Evolutionary conservation across 2,113 vertebrate species (phyloP).

Genomic region (Sander lucioperca): DNA sequence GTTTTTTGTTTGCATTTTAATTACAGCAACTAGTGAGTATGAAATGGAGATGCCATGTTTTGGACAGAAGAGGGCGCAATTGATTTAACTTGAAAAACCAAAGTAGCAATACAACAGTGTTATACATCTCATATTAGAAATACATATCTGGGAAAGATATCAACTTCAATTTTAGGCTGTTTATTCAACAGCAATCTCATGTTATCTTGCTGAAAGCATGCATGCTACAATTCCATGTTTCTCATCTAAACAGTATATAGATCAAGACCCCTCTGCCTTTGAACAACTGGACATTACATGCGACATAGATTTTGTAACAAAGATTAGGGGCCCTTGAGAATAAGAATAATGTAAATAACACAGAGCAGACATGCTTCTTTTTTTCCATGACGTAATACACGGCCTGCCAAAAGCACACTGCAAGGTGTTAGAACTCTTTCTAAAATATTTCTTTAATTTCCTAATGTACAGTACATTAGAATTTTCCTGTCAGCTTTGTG

Average conservation of each 20-base stretch:
- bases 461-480: slow-evolving; percentile 3
- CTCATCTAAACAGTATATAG: slow-evolving; percentile 19
- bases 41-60: not conserved
- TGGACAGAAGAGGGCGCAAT: slow-evolving; percentile 65
- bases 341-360: slow-evolving; percentile 74
- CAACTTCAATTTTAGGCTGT: not conserved
- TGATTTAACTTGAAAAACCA: not conserved
- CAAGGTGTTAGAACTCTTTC: slow-evolving; percentile 38
- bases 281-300: slow-evolving; percentile 11
- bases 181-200: slow-evolving; percentile 23
- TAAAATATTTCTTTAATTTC: slow-evolving; percentile 46
- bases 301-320: slow-evolving; percentile 45
- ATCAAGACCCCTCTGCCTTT: slow-evolving; percentile 33
- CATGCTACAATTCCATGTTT: not conserved
- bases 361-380: slow-evolving; percentile 56
- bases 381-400: slow-evolving; percentile 65
- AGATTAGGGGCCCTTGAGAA: slow-evolving; percentile 58
- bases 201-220: slow-evolving; percentile 36
- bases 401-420: slow-evolving; percentile 39
- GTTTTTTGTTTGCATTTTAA: not conserved
- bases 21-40: not conserved
- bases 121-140: not conserved
- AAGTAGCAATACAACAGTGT: not conserved
- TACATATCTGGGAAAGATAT: not conserved
- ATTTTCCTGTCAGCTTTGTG: slow-evolving; percentile 9